These are phyloP conservation scores for Drosophila aldrichi DNA, from an alignment of 2,888 invertebrate genomes.

Conservation along the genomic window DNA sequence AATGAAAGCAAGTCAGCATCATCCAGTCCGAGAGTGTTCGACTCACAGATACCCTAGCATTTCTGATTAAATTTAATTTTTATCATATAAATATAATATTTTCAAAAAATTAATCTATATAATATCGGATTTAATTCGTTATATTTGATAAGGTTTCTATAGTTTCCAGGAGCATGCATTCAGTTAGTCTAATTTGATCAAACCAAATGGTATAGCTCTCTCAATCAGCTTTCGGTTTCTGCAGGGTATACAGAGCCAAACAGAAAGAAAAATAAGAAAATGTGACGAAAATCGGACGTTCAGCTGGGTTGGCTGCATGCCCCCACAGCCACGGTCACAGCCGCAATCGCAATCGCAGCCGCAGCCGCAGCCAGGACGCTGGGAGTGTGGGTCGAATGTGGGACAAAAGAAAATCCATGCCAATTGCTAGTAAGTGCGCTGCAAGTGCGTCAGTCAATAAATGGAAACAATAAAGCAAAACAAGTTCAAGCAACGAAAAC, in stretches of 20 bases:
- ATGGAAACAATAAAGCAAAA: background rate
- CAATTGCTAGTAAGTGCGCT: constrained; percentile 12
- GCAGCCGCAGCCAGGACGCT: background rate
- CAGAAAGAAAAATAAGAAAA: background rate
- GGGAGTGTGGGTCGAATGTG: background rate
- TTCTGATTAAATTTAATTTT: too few relatives aligned
- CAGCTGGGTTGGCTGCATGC: constrained; percentile 1
- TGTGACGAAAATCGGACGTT: constrained; percentile 9
- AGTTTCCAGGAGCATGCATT: background rate
- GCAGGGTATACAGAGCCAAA: constrained; percentile 1
- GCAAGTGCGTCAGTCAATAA: constrained; percentile 8
- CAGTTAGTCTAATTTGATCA: background rate
- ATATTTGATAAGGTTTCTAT: too few relatives aligned
- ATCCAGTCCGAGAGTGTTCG: background rate
- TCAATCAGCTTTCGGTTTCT: background rate
- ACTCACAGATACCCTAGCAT: background rate
- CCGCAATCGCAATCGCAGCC: background rate
- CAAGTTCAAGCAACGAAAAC: constrained; percentile 2
- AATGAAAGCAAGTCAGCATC: background rate
- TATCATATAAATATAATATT: too few relatives aligned
- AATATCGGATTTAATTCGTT: too few relatives aligned
- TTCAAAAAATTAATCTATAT: too few relatives aligned
- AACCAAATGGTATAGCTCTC: background rate
- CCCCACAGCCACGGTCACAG: background rate
- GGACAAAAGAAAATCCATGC: constrained; percentile 24